Evolutionary conservation across 2,888 invertebrate genomes (phyloP), one percentile per base, ranked within the genome.

Genomic region (Lasioglossum oenotherae): DNA sequence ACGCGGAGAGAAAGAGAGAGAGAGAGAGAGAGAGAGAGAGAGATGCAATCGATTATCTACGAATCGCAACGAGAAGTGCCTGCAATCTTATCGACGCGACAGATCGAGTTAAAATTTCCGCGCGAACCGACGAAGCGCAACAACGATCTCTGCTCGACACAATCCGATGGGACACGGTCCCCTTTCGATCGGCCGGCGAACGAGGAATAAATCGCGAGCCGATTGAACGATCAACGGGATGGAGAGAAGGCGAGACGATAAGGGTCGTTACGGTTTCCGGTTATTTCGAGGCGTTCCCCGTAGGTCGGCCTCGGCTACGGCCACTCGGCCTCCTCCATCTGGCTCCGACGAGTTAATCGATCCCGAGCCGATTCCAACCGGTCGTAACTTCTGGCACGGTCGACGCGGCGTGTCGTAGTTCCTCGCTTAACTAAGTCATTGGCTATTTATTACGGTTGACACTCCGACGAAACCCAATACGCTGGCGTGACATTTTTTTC

Each of bases 371-470:
- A 88, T 82, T 76, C 75, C 75, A 53, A 83, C 80, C 82, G 87
- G 80, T 91, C 90, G 91, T 91, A 90, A 91, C 91, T 91, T 88
- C 85, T 83, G 86, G 84, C 87, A 86, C 78, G 84, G 81, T 71
- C 82, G 82, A 81, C 82, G 74, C 82, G 75, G 78, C 84, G 82
- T 84, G 81, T 82, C 81, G 86, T 79, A 78, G 72, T 80, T 89
- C 86, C 86, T 79, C 85, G 88, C 86, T 91, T 91, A 92, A 94
- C 91, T 91, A 91, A 92, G 92, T 92, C 93, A 93, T 93, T 90
- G 93, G 92, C 93, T 93, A 93, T 93, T 94, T 93, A 92, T 93
- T 93, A 93, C 91, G 88, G 92, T 91, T 92, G 92, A 93, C 93
- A 91, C 85, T 83, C 83, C 77, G 85, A 89, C 85, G 93, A 93